Conservation (phyloP, 2,797 vertebrate genomes). For the Eulemur coronatus region DNA sequence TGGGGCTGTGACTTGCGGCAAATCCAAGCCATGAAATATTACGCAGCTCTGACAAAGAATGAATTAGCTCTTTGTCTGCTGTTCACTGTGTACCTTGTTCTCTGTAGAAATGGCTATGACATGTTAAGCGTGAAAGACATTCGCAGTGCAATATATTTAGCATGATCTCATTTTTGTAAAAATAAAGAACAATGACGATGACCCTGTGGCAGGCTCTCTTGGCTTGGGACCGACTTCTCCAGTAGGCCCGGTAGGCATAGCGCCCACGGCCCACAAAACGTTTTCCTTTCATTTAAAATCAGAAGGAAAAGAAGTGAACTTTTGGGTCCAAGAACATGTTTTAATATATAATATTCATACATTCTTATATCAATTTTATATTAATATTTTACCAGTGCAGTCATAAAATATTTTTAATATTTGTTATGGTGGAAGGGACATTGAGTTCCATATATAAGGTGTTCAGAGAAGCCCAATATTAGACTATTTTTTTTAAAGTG, state of each 20-base stretch:
- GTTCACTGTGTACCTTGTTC: too few relatives aligned
- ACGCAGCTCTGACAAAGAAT: neutral
- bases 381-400: neutral
- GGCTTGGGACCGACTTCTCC: neutral
- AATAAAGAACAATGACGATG: neutral
- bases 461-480: neutral
- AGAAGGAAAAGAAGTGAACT: neutral
- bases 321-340: neutral
- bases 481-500: neutral
- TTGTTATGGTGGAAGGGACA: neutral
- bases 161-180: neutral
- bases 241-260: neutral
- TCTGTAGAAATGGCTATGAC: neutral
- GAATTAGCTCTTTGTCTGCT: neutral
- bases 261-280: neutral
- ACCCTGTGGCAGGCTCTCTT: neutral
- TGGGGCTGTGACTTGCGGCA: neutral
- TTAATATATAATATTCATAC: neutral
- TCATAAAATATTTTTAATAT: neutral
- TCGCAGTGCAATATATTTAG: neutral
- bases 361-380: neutral
- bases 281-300: neutral
- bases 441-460: neutral
- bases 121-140: neutral
- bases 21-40: neutral